A percentile compares a stretch with the other conserved stretches of the same genome.
Conservation (phyloP, 2,797 vertebrate genomes). For the Tamandua tetradactyla region DNA sequence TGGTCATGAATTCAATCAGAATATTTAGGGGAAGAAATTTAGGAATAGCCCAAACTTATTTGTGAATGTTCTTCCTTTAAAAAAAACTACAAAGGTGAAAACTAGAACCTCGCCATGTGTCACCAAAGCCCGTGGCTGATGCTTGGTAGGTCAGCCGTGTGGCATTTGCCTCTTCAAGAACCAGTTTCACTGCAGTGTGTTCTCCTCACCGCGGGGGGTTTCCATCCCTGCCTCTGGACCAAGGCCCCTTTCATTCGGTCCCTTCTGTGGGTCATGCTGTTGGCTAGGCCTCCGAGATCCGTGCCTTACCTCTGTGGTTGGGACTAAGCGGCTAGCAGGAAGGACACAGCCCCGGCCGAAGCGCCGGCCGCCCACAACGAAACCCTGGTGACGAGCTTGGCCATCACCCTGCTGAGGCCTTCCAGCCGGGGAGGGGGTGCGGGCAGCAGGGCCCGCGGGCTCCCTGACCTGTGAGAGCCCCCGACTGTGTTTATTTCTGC, state of each 20-base stretch:
- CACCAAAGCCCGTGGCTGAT: not conserved
- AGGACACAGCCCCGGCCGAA: not conserved
- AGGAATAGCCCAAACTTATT: constrained; percentile 18
- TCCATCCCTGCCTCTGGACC: not conserved
- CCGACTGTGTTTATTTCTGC: no score
- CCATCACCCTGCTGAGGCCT: no score
- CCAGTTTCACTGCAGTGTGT: rapidly evolving
- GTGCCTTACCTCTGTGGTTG: not conserved
- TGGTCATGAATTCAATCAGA: not conserved
- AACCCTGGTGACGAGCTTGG: no score
- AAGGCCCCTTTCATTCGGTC: not conserved
- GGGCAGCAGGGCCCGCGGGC: rapidly evolving
- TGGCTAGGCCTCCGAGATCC: not conserved
- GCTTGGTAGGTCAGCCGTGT: not conserved
- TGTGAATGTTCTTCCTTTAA: constrained; percentile 34
- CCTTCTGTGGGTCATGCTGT: not conserved
- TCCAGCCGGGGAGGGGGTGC: not conserved
- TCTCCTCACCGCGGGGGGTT: not conserved
- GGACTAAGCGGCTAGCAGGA: not conserved
- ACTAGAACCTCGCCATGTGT: not conserved
- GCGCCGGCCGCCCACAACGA: not conserved
- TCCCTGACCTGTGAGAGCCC: no score
- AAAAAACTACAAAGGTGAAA: not conserved
- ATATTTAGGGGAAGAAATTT: constrained; percentile 49
- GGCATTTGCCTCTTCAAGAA: not conserved